Base-by-base conservation (phyloP, 2,797 vertebrate species). In the Rhodeus uyekii region DNA sequence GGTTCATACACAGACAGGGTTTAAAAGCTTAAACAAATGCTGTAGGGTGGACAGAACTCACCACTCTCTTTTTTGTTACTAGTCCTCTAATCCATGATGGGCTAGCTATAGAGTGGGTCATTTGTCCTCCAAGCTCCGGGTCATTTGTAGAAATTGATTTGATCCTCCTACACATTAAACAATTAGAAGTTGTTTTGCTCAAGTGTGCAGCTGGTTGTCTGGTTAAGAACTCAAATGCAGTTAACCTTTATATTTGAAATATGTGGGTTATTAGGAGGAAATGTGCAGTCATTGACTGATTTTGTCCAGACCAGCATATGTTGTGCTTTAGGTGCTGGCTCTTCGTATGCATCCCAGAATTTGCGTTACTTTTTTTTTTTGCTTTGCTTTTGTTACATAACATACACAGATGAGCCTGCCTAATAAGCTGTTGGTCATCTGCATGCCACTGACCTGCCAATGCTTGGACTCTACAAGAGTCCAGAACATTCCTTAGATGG, bases 111-210 rank as follows among this genome's bases (percentile, higher is more conserved):
- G 19, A 64, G 60, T 24, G 27, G 24, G 9, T 24, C 0, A 16
- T 58, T 42, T 42, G 38, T 75, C 60, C 53, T 24, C 12, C 32
- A 53, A 36, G 48, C 32, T 50, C 69, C 53, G 24, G 48, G 48
- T 67, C 8, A 42, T 61, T 44, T 83, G 60, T 74, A 44, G 3
- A 53, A 55, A 18, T 12, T 3, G 38, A 27, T 81, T 83, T 68
- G 73, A 77, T 81, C 67, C 22, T 44, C 72, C 16, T n/a, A 46
- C 58, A 53, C 39, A 71, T 58, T 72, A 29, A 29, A 48, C 42
- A 69, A 64, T 27, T 79, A 65, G 74, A 36, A 64, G n/a, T 63
- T 24, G n/a, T 61, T 63, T 76, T 29, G 7, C 38, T 42, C 18
- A 73, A 38, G 48, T n/a, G 38, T 61, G 1, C 39, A 44, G 10